Evolutionary conservation across 2,113 vertebrate genomes (phyloP).

Genomic region (Corvus hawaiiensis): DNA sequence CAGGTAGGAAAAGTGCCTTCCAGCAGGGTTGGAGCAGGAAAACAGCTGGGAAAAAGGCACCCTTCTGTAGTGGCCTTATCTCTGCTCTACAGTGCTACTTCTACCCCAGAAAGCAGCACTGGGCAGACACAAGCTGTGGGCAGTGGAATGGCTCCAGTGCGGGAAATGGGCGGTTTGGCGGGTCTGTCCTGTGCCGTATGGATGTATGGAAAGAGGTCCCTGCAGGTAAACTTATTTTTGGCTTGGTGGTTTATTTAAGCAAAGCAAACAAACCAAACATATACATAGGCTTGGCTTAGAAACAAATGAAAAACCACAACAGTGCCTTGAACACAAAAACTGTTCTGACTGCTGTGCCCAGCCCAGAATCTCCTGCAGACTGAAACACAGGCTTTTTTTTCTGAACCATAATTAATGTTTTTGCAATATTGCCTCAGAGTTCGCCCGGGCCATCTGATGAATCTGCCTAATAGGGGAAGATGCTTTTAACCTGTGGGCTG

Average conservation of each 20-base stretch:
- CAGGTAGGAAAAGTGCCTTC: background rate
- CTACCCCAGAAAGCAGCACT: background rate
- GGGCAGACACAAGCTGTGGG: background rate
- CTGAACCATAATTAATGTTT: conserved; percentile 57
- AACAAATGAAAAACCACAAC: background rate
- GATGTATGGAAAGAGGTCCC: background rate
- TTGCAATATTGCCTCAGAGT: conserved; percentile 60
- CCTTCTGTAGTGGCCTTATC: background rate
- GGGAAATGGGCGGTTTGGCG: background rate
- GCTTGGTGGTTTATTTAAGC: background rate
- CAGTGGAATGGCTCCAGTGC: background rate
- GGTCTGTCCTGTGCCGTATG: background rate
- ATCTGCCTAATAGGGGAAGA: conserved; percentile 47
- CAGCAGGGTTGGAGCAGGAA: background rate
- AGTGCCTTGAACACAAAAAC: background rate
- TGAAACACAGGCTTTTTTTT: conserved; percentile 33
- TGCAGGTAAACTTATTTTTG: background rate
- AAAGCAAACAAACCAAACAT: background rate
- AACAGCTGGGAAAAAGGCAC: background rate
- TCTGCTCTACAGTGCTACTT: background rate
- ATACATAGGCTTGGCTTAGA: background rate
- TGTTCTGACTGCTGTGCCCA: background rate
- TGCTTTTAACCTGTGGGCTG: conserved; percentile 57
- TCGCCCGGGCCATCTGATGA: conserved; percentile 23
- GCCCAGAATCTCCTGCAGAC: conserved; percentile 1